These are phyloP conservation scores for Macrosoma leucophasiata DNA, from an alignment of 2,888 invertebrate genomes.

Conservation along the genomic window DNA sequence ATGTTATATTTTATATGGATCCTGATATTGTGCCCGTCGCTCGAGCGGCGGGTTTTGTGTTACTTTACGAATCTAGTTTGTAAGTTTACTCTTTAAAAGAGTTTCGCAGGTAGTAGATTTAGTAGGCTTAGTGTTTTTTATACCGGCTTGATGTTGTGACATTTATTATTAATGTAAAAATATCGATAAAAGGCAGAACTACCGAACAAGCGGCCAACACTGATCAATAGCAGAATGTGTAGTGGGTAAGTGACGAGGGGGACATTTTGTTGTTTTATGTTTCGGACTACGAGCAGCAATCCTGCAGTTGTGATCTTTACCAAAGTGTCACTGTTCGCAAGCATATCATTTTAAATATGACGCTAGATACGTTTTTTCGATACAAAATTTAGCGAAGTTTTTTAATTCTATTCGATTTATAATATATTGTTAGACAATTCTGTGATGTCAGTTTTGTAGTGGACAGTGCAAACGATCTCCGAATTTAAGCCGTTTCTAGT, in stretches of 20 bases:
- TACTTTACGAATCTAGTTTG: slow-evolving; percentile 67
- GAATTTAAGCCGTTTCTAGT: slow-evolving; percentile 49
- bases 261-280: slow-evolving; percentile 44
- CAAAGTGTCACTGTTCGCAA: slow-evolving; percentile 71
- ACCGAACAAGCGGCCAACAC: slow-evolving; percentile 62
- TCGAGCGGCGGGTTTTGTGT: slow-evolving; percentile 46
- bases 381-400: slow-evolving; percentile 69
- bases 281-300: slow-evolving; percentile 46
- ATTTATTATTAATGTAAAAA: slow-evolving; percentile 68
- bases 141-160: slow-evolving; percentile 77
- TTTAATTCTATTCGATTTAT: slow-evolving; percentile 65
- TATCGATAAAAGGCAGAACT: slow-evolving; percentile 53
- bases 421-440: slow-evolving; percentile 69
- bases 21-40: slow-evolving; percentile 50
- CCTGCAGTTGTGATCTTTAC: slow-evolving; percentile 56
- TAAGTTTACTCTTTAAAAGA: slow-evolving; percentile 75
- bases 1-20: slow-evolving; percentile 71
- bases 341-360: slow-evolving; percentile 71
- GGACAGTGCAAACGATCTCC: slow-evolving; percentile 34
- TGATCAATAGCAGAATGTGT: slow-evolving; percentile 68
- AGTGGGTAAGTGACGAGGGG: slow-evolving; percentile 49
- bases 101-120: slow-evolving; percentile 74
- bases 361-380: slow-evolving; percentile 68
- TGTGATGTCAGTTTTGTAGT: slow-evolving; percentile 53
- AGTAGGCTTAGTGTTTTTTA: slow-evolving; percentile 77